phyloP scores from a whole-genome alignment of 2,113 vertebrate species.

The Gasterosteus aculeatus region DNA sequence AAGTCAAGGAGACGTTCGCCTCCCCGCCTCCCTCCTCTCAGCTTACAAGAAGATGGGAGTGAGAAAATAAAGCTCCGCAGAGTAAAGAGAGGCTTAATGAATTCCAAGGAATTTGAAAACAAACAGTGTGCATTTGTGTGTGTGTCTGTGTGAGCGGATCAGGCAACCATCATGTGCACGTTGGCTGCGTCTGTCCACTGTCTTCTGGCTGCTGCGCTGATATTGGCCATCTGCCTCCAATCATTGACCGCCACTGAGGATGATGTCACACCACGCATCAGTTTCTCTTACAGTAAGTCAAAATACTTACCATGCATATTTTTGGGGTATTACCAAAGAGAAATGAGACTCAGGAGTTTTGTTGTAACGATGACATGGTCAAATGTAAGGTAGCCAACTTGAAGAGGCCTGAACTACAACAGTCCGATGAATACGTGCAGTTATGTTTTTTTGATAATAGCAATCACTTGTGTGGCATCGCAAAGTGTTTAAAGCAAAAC shows the following conservation, averaged over 20 bases:
- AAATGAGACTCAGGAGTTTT: background rate
- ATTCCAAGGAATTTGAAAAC: slow-evolving; percentile 63
- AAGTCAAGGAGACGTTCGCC: slow-evolving; percentile 63
- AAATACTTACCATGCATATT: background rate
- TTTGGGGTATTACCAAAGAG: background rate
- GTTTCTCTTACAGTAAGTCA: slow-evolving; percentile 79
- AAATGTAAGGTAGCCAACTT: slow-evolving; percentile 18
- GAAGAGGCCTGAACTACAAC: slow-evolving; percentile 19
- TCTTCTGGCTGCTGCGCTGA: slow-evolving; percentile 59
- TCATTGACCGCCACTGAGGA: slow-evolving; percentile 63
- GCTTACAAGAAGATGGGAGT: slow-evolving; percentile 61
- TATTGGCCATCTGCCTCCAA: slow-evolving; percentile 60
- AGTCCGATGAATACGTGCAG: slow-evolving; percentile 26
- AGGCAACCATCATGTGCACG: slow-evolving; percentile 74
- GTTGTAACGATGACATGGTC: background rate
- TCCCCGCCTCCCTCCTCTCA: slow-evolving; percentile 2
- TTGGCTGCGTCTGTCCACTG: slow-evolving; percentile 40
- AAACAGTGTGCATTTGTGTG: slow-evolving; percentile 28
- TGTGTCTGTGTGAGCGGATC: slow-evolving; percentile 39
- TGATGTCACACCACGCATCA: slow-evolving; percentile 78
- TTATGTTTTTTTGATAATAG: slow-evolving; percentile 37
- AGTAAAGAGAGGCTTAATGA: slow-evolving; percentile 61
- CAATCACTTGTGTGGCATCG: slow-evolving; percentile 11
- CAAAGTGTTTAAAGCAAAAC: slow-evolving; percentile 1
- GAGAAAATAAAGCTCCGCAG: slow-evolving; percentile 56